These are phyloP conservation scores for Heterocephalus glaber DNA, from an alignment of 2,113 vertebrate species.

Conservation along the genomic window DNA sequence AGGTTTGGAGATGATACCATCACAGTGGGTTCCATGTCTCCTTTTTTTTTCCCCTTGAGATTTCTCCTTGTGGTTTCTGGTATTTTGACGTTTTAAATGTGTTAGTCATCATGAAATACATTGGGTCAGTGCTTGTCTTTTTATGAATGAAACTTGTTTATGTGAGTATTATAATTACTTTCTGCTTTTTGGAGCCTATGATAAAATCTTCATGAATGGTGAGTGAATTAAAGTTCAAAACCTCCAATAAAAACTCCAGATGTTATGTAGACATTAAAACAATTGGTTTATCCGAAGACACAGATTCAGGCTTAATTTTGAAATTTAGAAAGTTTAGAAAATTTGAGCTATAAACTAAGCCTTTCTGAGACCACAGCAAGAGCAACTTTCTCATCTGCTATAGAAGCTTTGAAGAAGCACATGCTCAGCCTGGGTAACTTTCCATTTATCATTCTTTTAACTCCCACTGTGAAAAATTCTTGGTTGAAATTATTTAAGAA, in stretches of 20 bases:
- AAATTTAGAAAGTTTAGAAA: slow-evolving; percentile 26
- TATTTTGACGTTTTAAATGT: not conserved
- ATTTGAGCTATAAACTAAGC: not conserved
- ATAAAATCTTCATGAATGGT: not conserved
- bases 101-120: not conserved
- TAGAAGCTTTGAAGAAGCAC: not conserved
- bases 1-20: not conserved
- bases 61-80: not conserved
- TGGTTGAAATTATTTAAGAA: slow-evolving; percentile 2
- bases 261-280: not conserved
- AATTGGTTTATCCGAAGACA: not conserved
- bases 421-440: not conserved
- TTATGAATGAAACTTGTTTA: not conserved
- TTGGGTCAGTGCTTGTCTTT: not conserved
- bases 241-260: not conserved
- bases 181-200: not conserved
- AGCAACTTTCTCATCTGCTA: not conserved
- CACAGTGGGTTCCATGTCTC: rapidly evolving
- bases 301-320: not conserved
- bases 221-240: not conserved
- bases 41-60: not conserved
- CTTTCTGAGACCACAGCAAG: not conserved
- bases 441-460: not conserved
- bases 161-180: not conserved
- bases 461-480: not conserved